Percentiles rank a stretch among this genome's conserved stretches.
These are phyloP conservation scores for Tanypteryx hageni DNA, from an alignment of 2,888 invertebrate genomes.

Conservation along the genomic window DNA sequence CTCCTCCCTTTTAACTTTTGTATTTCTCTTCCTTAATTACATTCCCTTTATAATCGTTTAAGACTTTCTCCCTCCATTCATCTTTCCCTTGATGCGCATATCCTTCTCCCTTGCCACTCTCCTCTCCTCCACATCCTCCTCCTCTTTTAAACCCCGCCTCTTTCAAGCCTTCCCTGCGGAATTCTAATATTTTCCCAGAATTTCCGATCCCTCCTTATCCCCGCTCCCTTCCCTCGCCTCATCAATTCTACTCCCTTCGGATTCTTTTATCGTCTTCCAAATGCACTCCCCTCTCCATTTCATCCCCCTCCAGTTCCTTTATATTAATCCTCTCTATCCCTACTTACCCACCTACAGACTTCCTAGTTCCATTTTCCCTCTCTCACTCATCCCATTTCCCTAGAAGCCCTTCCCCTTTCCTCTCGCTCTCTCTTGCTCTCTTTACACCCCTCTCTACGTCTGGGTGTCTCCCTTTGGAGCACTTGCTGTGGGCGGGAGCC, in stretches of 20 bases:
- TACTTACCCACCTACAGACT: not conserved
- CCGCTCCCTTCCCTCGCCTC: not conserved
- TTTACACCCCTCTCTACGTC: too few relatives aligned
- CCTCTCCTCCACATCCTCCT: too few relatives aligned
- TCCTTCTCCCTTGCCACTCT: too few relatives aligned
- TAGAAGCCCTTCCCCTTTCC: not conserved
- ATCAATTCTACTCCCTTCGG: not conserved
- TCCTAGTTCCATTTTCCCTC: not conserved
- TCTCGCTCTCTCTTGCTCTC: not conserved
- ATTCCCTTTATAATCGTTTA: constrained; percentile 1
- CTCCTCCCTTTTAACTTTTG: not conserved
- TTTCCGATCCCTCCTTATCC: constrained; percentile 12
- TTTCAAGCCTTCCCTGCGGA: not conserved
- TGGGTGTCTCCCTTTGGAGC: constrained; percentile 18
- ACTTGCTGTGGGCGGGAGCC: constrained; percentile 46
- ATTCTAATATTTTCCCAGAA: constrained; percentile 16
- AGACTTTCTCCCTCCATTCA: not conserved
- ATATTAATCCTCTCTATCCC: not conserved
- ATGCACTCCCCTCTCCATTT: not conserved
- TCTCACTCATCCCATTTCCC: not conserved
- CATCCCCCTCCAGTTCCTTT: not conserved
- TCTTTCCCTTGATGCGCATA: not conserved
- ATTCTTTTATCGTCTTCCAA: constrained; percentile 16
- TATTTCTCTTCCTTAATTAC: not conserved
- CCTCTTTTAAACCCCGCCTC: not conserved